phyloP scores from a whole-genome alignment of 2,113 vertebrate genomes.

The Notechis scutatus region DNA sequence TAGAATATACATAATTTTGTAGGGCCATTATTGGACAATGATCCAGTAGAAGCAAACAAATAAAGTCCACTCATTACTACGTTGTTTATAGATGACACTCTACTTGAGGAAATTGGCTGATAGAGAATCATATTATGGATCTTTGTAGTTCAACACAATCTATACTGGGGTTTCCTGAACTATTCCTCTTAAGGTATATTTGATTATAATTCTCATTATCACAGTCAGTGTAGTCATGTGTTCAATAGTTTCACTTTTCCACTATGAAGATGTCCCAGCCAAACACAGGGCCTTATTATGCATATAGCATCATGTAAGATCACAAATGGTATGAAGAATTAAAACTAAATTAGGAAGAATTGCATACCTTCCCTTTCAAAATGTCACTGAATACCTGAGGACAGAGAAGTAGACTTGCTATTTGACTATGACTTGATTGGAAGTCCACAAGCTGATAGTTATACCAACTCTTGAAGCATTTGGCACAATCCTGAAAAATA shows the following conservation, averaged over 20 bases:
- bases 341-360: neutral
- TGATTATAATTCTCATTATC: neutral
- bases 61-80: neutral
- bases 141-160: neutral
- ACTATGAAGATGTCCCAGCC: neutral
- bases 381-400: neutral
- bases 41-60: neutral
- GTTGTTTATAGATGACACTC: neutral
- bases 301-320: neutral
- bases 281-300: neutral
- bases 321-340: neutral
- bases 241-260: neutral
- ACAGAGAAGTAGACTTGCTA: neutral
- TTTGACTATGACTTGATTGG: neutral
- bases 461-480: slow-evolving; percentile 14
- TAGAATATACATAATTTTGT: neutral
- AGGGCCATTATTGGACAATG: neutral
- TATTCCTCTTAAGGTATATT: neutral
- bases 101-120: neutral
- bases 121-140: neutral
- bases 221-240: neutral
- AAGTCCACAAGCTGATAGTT: neutral
- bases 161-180: neutral
- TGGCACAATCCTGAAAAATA: slow-evolving; percentile 15
- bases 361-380: neutral